Evolutionary conservation across 2,888 invertebrate genomes (phyloP).

Genomic region (Oasisia sp.): DNA sequence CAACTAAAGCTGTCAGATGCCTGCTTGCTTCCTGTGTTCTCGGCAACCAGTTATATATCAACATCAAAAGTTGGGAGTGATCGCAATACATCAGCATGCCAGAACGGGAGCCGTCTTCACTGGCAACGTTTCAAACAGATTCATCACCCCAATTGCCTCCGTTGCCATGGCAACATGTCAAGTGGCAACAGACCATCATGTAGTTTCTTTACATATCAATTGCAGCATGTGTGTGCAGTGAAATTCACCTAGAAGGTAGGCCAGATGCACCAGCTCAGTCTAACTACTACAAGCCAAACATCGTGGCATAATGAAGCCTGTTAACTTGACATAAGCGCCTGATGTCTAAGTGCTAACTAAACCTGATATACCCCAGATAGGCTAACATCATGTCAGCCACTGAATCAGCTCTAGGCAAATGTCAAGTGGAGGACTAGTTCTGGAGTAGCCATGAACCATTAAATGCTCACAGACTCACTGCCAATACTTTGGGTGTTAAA

Average conservation of each 20-base stretch:
- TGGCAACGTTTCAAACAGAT: background rate
- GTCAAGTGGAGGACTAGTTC: background rate
- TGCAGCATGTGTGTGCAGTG: background rate
- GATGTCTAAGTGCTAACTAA: background rate
- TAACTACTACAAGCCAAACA: background rate
- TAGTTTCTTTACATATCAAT: slow-evolving; percentile 7
- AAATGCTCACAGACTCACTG: background rate
- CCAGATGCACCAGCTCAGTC: background rate
- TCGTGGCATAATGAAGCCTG: background rate
- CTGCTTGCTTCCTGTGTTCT: background rate
- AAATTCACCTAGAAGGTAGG: background rate
- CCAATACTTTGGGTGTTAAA: background rate
- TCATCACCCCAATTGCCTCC: background rate
- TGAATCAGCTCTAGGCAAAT: background rate
- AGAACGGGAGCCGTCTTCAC: background rate
- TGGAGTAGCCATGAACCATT: background rate
- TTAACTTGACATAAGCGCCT: background rate
- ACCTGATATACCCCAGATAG: background rate
- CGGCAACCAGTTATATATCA: background rate
- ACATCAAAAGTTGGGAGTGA: background rate
- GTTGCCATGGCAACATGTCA: background rate
- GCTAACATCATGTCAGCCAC: background rate
- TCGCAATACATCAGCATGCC: background rate
- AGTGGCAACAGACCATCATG: slow-evolving; percentile 7
- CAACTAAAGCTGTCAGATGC: background rate